Conservation (phyloP, 2,888 invertebrate species). For the Zaprionus obscuricornis region DNA sequence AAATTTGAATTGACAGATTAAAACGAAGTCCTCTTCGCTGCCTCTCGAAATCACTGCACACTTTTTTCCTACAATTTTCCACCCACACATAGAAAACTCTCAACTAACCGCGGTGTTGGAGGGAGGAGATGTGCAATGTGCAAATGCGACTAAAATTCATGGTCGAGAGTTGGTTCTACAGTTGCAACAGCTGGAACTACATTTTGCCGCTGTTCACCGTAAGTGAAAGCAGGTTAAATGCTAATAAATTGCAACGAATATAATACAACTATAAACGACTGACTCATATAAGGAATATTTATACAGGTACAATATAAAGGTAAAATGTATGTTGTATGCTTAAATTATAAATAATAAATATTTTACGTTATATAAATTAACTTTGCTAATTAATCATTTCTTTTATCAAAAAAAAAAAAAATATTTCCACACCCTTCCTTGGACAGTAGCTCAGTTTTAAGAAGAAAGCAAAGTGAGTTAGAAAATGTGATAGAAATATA, state of each 20-base stretch:
- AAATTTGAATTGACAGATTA: slow-evolving; percentile 74
- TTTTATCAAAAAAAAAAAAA: too few relatives aligned
- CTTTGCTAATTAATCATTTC: too few relatives aligned
- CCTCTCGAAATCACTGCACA: background rate
- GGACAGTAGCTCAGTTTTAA: too few relatives aligned
- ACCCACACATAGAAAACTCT: slow-evolving; percentile 34
- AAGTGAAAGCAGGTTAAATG: slow-evolving; percentile 82
- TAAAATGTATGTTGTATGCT: too few relatives aligned
- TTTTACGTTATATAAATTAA: too few relatives aligned
- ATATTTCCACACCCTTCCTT: too few relatives aligned
- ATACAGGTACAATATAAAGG: too few relatives aligned
- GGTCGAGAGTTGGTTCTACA: slow-evolving; percentile 42
- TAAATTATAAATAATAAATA: too few relatives aligned
- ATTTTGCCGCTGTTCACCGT: slow-evolving; percentile 47
- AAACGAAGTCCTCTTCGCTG: slow-evolving; percentile 37
- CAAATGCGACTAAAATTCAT: slow-evolving; percentile 16
- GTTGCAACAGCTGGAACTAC: slow-evolving; percentile 52
- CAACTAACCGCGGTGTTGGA: slow-evolving; percentile 7
- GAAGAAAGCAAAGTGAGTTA: too few relatives aligned
- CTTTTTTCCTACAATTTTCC: slow-evolving; percentile 25
- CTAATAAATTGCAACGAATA: slow-evolving; percentile 69
- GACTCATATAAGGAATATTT: too few relatives aligned
- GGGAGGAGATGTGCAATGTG: background rate
- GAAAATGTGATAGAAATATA: too few relatives aligned
- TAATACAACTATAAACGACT: slow-evolving; percentile 9